Evolutionary conservation across 2,113 vertebrate genomes (phyloP).

Genomic region (Rynchops niger): DNA sequence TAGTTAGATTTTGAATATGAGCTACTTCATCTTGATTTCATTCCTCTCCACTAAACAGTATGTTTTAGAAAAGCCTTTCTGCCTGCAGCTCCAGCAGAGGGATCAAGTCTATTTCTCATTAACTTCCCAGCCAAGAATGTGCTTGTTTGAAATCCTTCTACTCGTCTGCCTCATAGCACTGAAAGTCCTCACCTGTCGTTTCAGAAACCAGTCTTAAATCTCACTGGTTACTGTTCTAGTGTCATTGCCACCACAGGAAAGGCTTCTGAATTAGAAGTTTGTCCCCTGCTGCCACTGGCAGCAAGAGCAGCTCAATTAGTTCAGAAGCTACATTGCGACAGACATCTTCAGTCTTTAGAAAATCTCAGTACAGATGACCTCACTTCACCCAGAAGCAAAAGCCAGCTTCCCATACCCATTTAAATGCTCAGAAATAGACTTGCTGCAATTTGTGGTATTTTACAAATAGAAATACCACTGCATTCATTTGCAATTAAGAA

Average conservation of each 20-base stretch:
- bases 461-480: neutral
- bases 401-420: neutral
- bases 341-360: neutral
- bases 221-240: neutral
- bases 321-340: neutral
- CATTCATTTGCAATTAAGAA: neutral
- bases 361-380: slow-evolving; percentile 24
- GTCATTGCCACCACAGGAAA: neutral
- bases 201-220: neutral
- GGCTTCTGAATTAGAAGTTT: neutral
- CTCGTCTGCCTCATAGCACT: neutral
- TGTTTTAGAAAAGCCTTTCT: neutral
- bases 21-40: slow-evolving; percentile 9
- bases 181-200: neutral
- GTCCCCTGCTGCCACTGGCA: slow-evolving; percentile 14
- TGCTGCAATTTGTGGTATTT: neutral
- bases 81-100: slow-evolving; percentile 1
- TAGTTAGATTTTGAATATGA: neutral
- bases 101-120: slow-evolving; percentile 2
- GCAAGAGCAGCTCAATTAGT: slow-evolving; percentile 33
- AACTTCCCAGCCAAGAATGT: neutral
- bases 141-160: neutral
- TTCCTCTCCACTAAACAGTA: neutral
- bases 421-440: neutral
- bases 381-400: slow-evolving; percentile 19